phyloP scores from a whole-genome alignment of 2,888 invertebrate genomes.

The Tricholauxania praeusta region DNA sequence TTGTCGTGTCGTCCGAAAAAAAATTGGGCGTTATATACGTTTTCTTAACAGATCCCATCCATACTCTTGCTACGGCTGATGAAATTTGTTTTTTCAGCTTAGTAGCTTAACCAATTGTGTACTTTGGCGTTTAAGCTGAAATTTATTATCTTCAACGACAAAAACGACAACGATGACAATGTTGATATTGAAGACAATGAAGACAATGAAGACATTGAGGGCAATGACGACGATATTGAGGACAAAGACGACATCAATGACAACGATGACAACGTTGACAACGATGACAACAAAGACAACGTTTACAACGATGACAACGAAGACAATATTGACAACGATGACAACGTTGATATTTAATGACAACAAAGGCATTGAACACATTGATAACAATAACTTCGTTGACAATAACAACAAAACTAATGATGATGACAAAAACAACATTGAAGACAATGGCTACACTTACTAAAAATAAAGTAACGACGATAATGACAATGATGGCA shows the following conservation, averaged over 20 bases:
- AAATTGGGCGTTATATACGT: conserved; percentile 46
- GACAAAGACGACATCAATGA: background rate
- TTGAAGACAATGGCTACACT: no score
- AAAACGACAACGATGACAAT: conserved; percentile 1
- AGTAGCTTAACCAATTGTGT: no score
- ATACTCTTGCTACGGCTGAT: no score
- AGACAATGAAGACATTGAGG: background rate
- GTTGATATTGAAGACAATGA: conserved; percentile 33
- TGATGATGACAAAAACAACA: no score
- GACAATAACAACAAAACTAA: background rate
- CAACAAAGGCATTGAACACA: background rate
- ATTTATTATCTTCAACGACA: conserved; percentile 33
- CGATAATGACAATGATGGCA: no score
- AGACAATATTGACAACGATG: background rate
- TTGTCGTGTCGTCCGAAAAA: no score
- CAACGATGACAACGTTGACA: conserved; percentile 21
- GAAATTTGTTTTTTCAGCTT: no score
- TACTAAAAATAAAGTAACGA: no score
- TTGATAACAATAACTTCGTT: background rate
- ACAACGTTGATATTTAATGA: background rate
- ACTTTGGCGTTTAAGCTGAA: no score
- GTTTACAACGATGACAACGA: background rate
- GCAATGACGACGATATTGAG: background rate
- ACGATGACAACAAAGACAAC: conserved; percentile 6
- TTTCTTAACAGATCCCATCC: background rate